Evolutionary conservation across 1,140 invertebrate species (phyloP).

Genomic region (Forficula auricularia): DNA sequence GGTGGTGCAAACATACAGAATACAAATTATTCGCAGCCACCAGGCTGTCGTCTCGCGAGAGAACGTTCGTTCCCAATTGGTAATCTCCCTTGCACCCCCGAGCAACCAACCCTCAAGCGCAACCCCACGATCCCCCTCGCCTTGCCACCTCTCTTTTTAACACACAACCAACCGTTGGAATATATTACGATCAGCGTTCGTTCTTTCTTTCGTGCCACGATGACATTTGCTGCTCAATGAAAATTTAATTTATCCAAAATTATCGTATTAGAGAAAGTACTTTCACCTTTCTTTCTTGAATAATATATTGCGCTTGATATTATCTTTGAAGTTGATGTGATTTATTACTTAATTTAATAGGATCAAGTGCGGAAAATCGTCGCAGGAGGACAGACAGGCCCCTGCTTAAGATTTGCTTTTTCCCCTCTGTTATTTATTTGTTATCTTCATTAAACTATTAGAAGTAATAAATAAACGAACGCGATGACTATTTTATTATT

Average conservation of each 20-base stretch:
- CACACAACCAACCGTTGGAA: slow-evolving; percentile 24
- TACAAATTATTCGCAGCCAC: slow-evolving; percentile 14
- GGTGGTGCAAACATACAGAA: slow-evolving; percentile 3
- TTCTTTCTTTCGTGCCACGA: neutral
- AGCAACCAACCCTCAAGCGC: slow-evolving; percentile 11
- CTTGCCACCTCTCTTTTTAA: slow-evolving; percentile 19
- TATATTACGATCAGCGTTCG: neutral
- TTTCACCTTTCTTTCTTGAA: too few species aligned
- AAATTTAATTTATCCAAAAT: slow-evolving; percentile 12
- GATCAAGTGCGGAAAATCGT: too few species aligned
- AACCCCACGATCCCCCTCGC: slow-evolving; percentile 10
- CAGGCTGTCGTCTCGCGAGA: neutral
- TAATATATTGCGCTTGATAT: too few species aligned
- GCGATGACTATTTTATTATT: too few species aligned
- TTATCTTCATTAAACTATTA: too few species aligned
- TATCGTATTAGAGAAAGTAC: slow-evolving; percentile 20
- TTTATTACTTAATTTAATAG: too few species aligned
- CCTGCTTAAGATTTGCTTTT: too few species aligned
- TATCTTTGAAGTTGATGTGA: too few species aligned
- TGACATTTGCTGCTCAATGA: neutral
- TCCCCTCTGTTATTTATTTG: too few species aligned
- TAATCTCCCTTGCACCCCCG: slow-evolving; percentile 8
- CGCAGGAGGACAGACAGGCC: too few species aligned
- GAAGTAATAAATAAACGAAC: too few species aligned
- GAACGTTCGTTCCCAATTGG: slow-evolving; percentile 7